phyloP scores from a whole-genome alignment of 2,113 vertebrate species.

The Vimba vimba region DNA sequence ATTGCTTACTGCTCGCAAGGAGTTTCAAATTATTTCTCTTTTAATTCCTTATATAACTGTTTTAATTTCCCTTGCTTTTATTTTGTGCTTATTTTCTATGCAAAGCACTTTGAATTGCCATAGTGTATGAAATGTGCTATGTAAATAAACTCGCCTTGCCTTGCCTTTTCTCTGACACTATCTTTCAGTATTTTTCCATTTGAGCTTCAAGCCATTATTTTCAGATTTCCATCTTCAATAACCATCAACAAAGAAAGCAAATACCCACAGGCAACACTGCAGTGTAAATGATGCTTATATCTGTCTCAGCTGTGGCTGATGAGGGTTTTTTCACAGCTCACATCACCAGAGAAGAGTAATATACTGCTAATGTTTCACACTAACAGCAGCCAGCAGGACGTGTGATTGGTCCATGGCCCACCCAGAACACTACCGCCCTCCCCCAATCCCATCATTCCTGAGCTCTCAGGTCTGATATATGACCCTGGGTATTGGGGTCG shows the following conservation, averaged over 20 bases:
- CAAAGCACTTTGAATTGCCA: too few relatives aligned
- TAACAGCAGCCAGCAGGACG: neutral
- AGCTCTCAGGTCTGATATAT: slow-evolving; percentile 31
- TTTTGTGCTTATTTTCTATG: too few relatives aligned
- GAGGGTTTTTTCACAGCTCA: neutral
- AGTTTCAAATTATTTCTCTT: neutral
- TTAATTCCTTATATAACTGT: too few relatives aligned
- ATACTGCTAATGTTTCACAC: neutral
- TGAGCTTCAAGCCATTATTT: neutral
- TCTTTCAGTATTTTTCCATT: neutral
- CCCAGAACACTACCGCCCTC: neutral
- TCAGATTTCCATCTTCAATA: neutral
- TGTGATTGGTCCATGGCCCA: neutral
- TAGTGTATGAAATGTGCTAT: too few relatives aligned
- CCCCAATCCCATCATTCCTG: slow-evolving; percentile 2
- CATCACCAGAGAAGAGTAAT: neutral
- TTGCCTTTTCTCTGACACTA: neutral
- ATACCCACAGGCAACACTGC: neutral
- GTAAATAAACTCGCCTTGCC: too few relatives aligned
- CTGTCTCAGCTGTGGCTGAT: too few relatives aligned
- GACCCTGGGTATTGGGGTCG: slow-evolving; percentile 44
- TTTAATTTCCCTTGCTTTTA: too few relatives aligned
- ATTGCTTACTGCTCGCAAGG: neutral
- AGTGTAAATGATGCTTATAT: neutral
- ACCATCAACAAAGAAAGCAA: neutral